Evolutionary conservation across 1,140 invertebrate genomes (phyloP).

Genomic region (Drosophila sp.): DNA sequence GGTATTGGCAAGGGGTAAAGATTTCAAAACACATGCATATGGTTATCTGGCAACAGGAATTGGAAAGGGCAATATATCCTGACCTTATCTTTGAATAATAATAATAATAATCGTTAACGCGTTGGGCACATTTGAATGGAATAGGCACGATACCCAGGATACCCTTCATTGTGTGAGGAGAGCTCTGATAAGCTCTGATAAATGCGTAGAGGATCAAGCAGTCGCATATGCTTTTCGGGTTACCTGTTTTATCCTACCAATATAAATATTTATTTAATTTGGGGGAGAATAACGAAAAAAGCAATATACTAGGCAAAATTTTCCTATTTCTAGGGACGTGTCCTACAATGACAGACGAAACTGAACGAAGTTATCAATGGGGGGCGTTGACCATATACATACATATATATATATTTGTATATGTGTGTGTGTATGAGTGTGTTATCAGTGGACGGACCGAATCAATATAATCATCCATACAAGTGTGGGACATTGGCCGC

Average conservation of each 20-base stretch:
- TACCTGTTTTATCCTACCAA: neutral
- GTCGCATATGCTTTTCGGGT: too few relatives aligned
- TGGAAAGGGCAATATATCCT: slow-evolving; percentile 6
- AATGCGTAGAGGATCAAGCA: too few relatives aligned
- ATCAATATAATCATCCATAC: slow-evolving; percentile 22
- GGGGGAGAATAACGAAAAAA: neutral
- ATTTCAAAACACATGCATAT: slow-evolving; percentile 1
- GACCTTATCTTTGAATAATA: slow-evolving; percentile 1
- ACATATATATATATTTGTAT: neutral
- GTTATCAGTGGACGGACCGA: slow-evolving; percentile 52
- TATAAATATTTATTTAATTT: slow-evolving; percentile 4
- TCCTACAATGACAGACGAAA: neutral
- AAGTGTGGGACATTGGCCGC: slow-evolving; percentile 61
- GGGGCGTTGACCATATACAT: slow-evolving; percentile 64
- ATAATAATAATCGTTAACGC: neutral
- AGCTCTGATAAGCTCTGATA: too few relatives aligned
- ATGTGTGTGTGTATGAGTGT: neutral
- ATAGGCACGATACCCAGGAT: neutral
- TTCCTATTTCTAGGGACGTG: neutral
- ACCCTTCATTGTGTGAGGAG: neutral
- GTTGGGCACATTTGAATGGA: neutral
- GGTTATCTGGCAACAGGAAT: slow-evolving; percentile 7
- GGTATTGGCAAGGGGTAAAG: slow-evolving; percentile 6
- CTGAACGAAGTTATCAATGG: slow-evolving; percentile 45
- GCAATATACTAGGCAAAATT: neutral